Percentiles rank a stretch among this genome's conserved stretches.
Conservation (phyloP, 2,888 invertebrate species). For the Ctena decussata region DNA sequence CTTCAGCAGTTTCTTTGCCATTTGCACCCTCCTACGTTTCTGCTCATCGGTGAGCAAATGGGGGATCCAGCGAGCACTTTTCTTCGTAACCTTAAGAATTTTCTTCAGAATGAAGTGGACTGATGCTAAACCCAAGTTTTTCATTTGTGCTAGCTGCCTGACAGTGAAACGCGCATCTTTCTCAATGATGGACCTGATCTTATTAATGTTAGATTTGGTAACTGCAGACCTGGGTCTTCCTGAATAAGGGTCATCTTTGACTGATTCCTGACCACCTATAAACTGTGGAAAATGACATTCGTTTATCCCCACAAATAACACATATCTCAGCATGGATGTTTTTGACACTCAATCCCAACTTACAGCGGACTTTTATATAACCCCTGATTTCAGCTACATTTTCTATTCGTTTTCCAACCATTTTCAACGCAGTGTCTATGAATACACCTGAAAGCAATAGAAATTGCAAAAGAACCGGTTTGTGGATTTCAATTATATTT, state of each 20-base stretch:
- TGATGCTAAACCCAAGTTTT: slow-evolving; percentile 15
- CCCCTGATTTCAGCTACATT: not conserved
- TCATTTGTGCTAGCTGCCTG: slow-evolving; percentile 11
- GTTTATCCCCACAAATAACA: not conserved
- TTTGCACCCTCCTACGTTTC: not conserved
- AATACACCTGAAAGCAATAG: slow-evolving; percentile 28
- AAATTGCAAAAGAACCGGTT: slow-evolving; percentile 30
- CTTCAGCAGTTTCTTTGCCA: not conserved
- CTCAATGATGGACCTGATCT: slow-evolving; percentile 4
- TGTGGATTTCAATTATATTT: not conserved
- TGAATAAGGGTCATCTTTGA: slow-evolving; percentile 3
- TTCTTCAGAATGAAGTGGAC: slow-evolving; percentile 4
- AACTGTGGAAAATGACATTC: not conserved
- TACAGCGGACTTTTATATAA: not conserved
- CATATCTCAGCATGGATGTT: not conserved
- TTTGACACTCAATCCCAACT: not conserved
- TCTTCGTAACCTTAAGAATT: not conserved
- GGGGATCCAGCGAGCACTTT: not conserved
- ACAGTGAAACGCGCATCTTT: slow-evolving; percentile 22
- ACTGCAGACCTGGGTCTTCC: slow-evolving; percentile 14
- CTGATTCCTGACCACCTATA: slow-evolving; percentile 6
- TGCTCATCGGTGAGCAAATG: slow-evolving; percentile 16
- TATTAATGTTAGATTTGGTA: slow-evolving; percentile 8
- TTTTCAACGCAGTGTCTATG: slow-evolving; percentile 9
- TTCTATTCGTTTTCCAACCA: not conserved